Percentiles rank a stretch among this genome's conserved stretches.
Conservation (phyloP, 1,140 invertebrate species). For the Cydia fagiglandana region DNA sequence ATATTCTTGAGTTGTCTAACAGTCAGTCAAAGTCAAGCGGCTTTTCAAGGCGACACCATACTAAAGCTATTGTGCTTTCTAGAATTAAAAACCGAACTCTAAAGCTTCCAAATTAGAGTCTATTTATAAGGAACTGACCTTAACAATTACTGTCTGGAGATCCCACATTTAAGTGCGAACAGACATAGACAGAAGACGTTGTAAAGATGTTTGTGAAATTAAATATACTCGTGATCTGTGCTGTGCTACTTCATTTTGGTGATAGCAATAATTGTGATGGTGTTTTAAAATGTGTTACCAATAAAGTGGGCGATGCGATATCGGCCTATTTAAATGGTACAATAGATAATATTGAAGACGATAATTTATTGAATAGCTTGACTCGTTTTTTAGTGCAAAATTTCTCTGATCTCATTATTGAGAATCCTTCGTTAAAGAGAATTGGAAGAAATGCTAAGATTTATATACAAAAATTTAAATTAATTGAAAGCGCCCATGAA, state of each 20-base stretch:
- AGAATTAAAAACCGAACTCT: background rate
- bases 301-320: constrained; percentile 35
- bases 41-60: background rate
- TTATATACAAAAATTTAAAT: constrained; percentile 51
- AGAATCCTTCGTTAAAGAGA: constrained; percentile 33
- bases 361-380: background rate
- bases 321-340: background rate
- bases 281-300: constrained; percentile 38
- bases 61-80: background rate
- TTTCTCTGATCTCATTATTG: constrained; percentile 45
- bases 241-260: constrained; percentile 24
- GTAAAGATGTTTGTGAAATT: constrained; percentile 36
- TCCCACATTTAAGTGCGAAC: constrained; percentile 37
- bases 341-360: background rate
- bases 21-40: constrained; percentile 16
- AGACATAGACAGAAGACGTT: constrained; percentile 33
- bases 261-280: constrained; percentile 37
- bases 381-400: background rate
- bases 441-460: constrained; percentile 49
- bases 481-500: constrained; percentile 36
- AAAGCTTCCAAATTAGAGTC: background rate
- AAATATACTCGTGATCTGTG: constrained; percentile 37
- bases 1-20: constrained; percentile 4
- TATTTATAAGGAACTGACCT: background rate
- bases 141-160: background rate